Evolutionary conservation across 2,888 invertebrate species (phyloP).

Genomic region (Chesias legatella): DNA sequence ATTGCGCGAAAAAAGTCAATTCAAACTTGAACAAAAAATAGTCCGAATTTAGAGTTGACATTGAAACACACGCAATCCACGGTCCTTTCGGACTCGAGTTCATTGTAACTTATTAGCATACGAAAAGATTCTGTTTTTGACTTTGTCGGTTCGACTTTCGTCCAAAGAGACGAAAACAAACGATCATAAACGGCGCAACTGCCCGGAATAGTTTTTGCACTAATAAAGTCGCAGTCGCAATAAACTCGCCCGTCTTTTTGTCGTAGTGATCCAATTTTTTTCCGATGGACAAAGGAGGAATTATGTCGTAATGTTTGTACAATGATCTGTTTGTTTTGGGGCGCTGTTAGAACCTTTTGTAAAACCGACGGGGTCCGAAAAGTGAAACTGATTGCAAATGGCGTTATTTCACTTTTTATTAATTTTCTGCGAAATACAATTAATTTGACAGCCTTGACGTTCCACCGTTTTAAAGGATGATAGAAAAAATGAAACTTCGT

Average conservation of each 20-base stretch:
- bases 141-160: conserved; percentile 66
- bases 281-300: conserved; percentile 48
- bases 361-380: conserved; percentile 43
- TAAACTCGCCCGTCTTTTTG: conserved; percentile 51
- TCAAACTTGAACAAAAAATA: conserved; percentile 35
- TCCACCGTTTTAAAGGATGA: conserved; percentile 1
- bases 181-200: conserved; percentile 53
- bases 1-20: conserved; percentile 35
- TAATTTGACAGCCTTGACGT: conserved; percentile 6
- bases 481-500: too few relatives aligned
- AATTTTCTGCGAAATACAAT: conserved; percentile 10
- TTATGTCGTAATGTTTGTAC: conserved; percentile 63
- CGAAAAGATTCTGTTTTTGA: conserved; percentile 60
- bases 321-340: conserved; percentile 56
- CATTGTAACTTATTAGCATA: conserved; percentile 74
- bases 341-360: conserved; percentile 41
- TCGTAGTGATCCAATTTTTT: conserved; percentile 51
- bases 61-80: conserved; percentile 54
- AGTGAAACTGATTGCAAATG: conserved; percentile 30
- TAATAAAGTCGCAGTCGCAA: conserved; percentile 57
- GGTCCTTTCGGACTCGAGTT: conserved; percentile 59
- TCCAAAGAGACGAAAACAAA: conserved; percentile 58
- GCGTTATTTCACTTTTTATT: conserved; percentile 34
- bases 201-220: conserved; percentile 66
- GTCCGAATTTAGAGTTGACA: conserved; percentile 53